A percentile compares a stretch with the other conserved stretches of the same genome.
phyloP scores from a whole-genome alignment of 1,140 invertebrate species.

The Drosophila mojavensis region DNA sequence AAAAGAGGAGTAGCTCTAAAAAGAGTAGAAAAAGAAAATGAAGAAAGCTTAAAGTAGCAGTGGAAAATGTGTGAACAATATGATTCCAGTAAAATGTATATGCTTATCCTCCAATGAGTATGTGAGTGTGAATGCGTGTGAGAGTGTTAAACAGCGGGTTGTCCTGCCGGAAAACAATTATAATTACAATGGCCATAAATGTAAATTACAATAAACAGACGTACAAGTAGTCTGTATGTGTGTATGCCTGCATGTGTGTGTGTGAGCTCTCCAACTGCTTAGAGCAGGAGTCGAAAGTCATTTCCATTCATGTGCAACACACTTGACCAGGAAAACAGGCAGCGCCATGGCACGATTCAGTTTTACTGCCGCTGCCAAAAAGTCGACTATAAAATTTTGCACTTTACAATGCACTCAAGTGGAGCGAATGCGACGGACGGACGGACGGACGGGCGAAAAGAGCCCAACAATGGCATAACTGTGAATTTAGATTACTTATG shows the following conservation, averaged over 20 bases:
- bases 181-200: constrained; percentile 58
- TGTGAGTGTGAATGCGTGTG: constrained; percentile 13
- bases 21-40: neutral
- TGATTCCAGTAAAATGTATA: constrained; percentile 23
- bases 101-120: constrained; percentile 21
- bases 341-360: constrained; percentile 25
- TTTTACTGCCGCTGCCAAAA: constrained; percentile 32
- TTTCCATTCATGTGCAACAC: constrained; percentile 39
- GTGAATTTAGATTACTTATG: constrained; percentile 63
- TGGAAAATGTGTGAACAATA: constrained; percentile 13
- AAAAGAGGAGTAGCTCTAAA: neutral
- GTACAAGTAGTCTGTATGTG: neutral
- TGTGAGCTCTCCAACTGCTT: neutral
- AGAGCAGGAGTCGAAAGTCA: constrained; percentile 21
- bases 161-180: constrained; percentile 35
- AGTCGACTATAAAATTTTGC: constrained; percentile 37
- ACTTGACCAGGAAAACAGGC: constrained; percentile 13
- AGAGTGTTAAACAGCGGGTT: constrained; percentile 17
- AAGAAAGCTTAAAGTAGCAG: constrained; percentile 17
- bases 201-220: constrained; percentile 38
- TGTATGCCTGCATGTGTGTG: constrained; percentile 7
- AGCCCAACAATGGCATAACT: constrained; percentile 37
- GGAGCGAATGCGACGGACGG: neutral
- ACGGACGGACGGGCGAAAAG: neutral
- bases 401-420: constrained; percentile 37